A percentile compares a stretch with the other conserved stretches of the same genome.
Conservation (phyloP, 2,888 invertebrate species). For the Polydrusus tereticollis region DNA sequence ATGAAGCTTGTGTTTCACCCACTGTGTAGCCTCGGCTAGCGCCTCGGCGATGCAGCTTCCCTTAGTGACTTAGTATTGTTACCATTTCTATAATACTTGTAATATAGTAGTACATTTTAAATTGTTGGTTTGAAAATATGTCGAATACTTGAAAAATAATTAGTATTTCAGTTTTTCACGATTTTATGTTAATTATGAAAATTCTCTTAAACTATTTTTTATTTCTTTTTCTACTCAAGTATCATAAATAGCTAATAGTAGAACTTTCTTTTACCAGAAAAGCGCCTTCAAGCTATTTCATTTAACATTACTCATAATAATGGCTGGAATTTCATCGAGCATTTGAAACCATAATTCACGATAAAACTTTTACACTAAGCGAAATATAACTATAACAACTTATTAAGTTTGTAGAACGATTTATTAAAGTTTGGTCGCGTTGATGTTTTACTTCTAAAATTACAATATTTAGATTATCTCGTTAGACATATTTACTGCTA, state of each 20-base stretch:
- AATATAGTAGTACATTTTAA: too few species aligned
- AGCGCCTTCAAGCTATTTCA: not conserved
- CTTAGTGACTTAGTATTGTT: too few species aligned
- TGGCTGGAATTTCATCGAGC: not conserved
- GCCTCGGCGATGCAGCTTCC: too few species aligned
- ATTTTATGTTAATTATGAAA: too few species aligned
- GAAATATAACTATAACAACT: not conserved
- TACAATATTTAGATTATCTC: not conserved
- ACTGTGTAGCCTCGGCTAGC: too few species aligned
- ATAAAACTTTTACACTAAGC: not conserved
- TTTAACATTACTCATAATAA: not conserved
- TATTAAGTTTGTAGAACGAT: not conserved
- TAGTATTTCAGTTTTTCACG: too few species aligned
- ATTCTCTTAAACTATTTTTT: too few species aligned
- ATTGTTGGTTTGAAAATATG: too few species aligned
- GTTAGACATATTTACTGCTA: too few species aligned
- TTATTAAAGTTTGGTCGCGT: not conserved
- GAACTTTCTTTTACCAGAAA: not conserved
- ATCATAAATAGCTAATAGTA: not conserved
- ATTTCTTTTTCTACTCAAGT: not conserved
- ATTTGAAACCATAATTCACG: not conserved
- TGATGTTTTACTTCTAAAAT: not conserved
- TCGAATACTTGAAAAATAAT: too few species aligned
- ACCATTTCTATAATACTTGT: too few species aligned
- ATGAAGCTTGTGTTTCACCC: too few species aligned